Evolutionary conservation across 1,140 invertebrate genomes (phyloP), one percentile per base, ranked within the genome.

Genomic region (Muscidifurax raptorellus): DNA sequence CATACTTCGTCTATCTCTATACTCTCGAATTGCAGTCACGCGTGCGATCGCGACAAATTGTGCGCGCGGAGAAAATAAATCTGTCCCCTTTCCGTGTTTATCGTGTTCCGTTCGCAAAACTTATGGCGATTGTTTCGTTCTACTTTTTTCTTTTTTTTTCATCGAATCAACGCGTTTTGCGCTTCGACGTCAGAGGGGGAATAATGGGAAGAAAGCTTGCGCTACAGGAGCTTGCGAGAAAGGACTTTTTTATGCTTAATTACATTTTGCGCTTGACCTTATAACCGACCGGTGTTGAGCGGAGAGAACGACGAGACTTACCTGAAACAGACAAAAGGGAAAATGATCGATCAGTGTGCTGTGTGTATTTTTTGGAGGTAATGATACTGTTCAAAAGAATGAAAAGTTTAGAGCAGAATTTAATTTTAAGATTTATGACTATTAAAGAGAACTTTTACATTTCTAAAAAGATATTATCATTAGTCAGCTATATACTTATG

Each of bases 231-330:
- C 6, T 0, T n/a, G n/a, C 74, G 74, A 76, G 74, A 76, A 76
- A 47, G 13, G n/a, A n/a, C 32, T 76, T 47, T 76, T 47, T 40
- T n/a, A 3, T 7, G 74, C n/a, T 76, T 76, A 47, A 47, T 76
- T 76, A 76, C 40, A 47, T 47, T 76, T 47, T 36, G 40, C 18
- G 40, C 40, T 47, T n/a, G 40, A 69, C 10, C 67, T 69, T n/a
- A 69, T 18, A n/a, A n/a, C 52, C 52, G 4, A 18, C 18, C 22
- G 52, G 2, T 59, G 52, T 59, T 9, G 52, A 59, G 52, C 22
- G 22, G 52, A 59, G 52, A 59, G 7, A 59, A 59, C 52, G 52
- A 59, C 52, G 30, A 72, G 18, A 72, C 71, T 72, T 32, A 72
- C 71, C 32, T 72, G 32, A 1, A 40, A 72, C 71, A 72, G 47